Conservation (phyloP, 2,797 vertebrate species). For the Myoxocephalus aenaeus region DNA sequence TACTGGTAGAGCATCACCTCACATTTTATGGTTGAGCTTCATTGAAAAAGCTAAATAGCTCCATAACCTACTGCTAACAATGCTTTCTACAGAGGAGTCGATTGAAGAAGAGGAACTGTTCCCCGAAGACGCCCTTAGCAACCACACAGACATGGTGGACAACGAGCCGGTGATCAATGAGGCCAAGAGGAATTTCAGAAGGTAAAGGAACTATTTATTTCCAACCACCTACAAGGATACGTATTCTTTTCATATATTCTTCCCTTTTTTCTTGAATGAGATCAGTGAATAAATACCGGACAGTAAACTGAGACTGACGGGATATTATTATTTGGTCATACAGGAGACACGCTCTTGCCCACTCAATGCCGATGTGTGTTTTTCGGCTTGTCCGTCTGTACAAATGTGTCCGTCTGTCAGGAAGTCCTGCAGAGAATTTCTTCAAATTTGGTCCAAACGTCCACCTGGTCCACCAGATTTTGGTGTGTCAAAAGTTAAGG, state of each 20-base stretch:
- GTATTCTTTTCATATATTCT: background rate
- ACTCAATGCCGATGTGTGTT: background rate
- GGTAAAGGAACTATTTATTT: conserved; percentile 77
- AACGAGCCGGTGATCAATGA: conserved; percentile 88
- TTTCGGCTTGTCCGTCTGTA: background rate
- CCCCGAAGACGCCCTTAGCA: conserved; percentile 92
- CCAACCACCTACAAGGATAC: background rate
- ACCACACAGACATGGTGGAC: conserved; percentile 90
- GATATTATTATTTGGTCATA: background rate
- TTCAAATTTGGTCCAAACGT: too few relatives aligned
- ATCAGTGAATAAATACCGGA: background rate
- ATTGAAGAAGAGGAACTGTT: conserved; percentile 86
- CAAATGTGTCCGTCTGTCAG: too few relatives aligned
- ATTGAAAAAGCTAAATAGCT: background rate
- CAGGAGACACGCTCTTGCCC: too few relatives aligned
- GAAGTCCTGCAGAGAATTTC: too few relatives aligned
- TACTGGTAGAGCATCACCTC: conserved; percentile 65
- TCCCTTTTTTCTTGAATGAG: background rate
- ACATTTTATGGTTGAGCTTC: background rate
- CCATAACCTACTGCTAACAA: background rate
- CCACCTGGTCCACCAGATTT: too few relatives aligned
- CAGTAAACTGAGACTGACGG: background rate
- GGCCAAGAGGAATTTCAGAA: conserved; percentile 91
- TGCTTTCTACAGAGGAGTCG: conserved; percentile 69
- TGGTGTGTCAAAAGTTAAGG: too few relatives aligned